These are phyloP conservation scores for Chloroclystis v-ata DNA, from an alignment of 2,888 invertebrate genomes.

Conservation along the genomic window DNA sequence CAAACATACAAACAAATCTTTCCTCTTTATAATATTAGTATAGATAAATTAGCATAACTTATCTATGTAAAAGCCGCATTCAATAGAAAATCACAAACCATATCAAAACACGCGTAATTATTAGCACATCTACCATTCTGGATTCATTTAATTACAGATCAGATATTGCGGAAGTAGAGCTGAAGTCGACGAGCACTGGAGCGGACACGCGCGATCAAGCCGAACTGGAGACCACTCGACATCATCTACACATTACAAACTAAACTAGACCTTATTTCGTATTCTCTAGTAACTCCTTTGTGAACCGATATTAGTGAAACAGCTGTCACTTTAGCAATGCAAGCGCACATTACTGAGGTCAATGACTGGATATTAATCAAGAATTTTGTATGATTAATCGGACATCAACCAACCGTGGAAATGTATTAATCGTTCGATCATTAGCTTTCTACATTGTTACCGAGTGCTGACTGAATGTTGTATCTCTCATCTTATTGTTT, in stretches of 20 bases:
- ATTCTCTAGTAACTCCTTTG: neutral
- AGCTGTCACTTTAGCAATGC: constrained; percentile 32
- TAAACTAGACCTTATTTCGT: neutral
- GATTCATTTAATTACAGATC: constrained; percentile 19
- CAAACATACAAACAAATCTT: too few species aligned
- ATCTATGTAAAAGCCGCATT: neutral
- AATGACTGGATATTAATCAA: constrained; percentile 28
- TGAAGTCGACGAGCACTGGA: constrained; percentile 11
- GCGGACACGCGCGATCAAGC: constrained; percentile 13
- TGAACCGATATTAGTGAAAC: constrained; percentile 5
- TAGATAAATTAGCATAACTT: neutral
- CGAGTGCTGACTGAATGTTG: neutral
- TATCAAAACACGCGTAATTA: constrained; percentile 2
- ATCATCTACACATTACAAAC: neutral
- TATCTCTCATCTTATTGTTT: constrained; percentile 1
- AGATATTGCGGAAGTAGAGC: constrained; percentile 11
- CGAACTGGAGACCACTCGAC: constrained; percentile 8
- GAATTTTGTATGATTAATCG: constrained; percentile 31
- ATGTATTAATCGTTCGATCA: constrained; percentile 31
- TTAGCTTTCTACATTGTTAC: constrained; percentile 23
- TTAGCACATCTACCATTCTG: constrained; percentile 14
- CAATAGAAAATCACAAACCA: constrained; percentile 1
- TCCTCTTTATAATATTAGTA: too few species aligned
- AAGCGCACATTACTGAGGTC: constrained; percentile 28
- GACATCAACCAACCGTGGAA: constrained; percentile 27